phyloP scores from a whole-genome alignment of 2,113 vertebrate species.

The Illadopsis cleaveri region DNA sequence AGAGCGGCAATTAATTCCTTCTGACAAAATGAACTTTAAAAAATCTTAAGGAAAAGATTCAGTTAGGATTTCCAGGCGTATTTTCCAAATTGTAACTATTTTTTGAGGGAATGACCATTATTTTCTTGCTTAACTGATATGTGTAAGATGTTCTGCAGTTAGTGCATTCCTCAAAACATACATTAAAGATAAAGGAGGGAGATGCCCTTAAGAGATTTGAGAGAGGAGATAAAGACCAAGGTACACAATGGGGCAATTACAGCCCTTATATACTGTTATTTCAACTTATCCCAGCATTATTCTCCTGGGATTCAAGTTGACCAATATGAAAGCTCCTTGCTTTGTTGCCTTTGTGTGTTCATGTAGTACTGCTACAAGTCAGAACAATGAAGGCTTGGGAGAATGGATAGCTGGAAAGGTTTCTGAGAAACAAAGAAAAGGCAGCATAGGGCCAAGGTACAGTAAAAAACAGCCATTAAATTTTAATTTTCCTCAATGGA shows the following conservation, averaged over 20 bases:
- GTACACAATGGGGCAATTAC: not conserved
- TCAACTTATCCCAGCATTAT: not conserved
- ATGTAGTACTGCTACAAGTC: not conserved
- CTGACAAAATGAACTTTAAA: not conserved
- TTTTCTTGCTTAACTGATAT: not conserved
- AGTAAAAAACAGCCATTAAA: not conserved
- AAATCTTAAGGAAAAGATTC: not conserved
- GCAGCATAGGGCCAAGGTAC: not conserved
- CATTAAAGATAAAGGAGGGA: not conserved
- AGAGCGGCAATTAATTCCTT: fast-evolving
- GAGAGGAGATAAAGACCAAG: not conserved
- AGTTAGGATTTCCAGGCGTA: not conserved
- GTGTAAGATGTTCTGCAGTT: not conserved
- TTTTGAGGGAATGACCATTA: not conserved
- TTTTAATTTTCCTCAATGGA: not conserved
- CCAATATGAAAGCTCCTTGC: not conserved
- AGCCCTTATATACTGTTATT: not conserved
- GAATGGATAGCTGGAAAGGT: not conserved
- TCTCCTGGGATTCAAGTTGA: not conserved
- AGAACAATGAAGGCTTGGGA: not conserved
- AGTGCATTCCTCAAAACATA: not conserved
- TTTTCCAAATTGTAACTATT: not conserved
- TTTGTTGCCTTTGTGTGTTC: not conserved
- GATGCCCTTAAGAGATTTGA: not conserved
- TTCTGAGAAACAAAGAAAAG: not conserved